These are phyloP conservation scores for Blennius ocellaris DNA, from an alignment of 2,113 vertebrate species.

Conservation along the genomic window DNA sequence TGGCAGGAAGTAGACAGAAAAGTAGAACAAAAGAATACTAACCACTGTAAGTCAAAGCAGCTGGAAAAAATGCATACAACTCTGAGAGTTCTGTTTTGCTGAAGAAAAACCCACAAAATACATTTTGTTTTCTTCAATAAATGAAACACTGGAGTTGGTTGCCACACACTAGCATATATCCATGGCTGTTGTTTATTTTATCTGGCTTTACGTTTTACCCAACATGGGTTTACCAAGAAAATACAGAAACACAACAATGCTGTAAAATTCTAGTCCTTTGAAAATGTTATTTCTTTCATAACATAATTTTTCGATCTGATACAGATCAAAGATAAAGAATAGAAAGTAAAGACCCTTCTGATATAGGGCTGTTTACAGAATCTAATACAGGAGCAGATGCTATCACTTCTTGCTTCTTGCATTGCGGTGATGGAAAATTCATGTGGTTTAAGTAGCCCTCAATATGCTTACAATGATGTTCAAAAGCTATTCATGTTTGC, in stretches of 20 bases:
- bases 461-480: not conserved
- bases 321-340: not conserved
- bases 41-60: not conserved
- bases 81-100: too few relatives aligned
- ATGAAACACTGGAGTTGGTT: too few relatives aligned
- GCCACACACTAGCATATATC: too few relatives aligned
- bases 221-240: not conserved
- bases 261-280: not conserved
- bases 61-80: not conserved
- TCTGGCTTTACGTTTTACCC: not conserved
- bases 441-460: slow-evolving; percentile 4
- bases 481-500: slow-evolving; percentile 18
- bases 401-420: not conserved
- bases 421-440: slow-evolving; percentile 4
- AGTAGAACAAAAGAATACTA: not conserved
- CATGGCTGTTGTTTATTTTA: not conserved
- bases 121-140: too few relatives aligned
- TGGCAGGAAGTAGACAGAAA: too few relatives aligned
- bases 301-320: not conserved
- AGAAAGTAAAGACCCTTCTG: not conserved
- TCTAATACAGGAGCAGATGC: not conserved
- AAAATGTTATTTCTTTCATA: not conserved
- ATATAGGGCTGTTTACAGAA: not conserved
- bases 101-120: too few relatives aligned
- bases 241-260: not conserved